Percentiles rank a stretch among this genome's conserved stretches.
Conservation (phyloP, 2,113 vertebrate species). For the Phocoena phocoena region DNA sequence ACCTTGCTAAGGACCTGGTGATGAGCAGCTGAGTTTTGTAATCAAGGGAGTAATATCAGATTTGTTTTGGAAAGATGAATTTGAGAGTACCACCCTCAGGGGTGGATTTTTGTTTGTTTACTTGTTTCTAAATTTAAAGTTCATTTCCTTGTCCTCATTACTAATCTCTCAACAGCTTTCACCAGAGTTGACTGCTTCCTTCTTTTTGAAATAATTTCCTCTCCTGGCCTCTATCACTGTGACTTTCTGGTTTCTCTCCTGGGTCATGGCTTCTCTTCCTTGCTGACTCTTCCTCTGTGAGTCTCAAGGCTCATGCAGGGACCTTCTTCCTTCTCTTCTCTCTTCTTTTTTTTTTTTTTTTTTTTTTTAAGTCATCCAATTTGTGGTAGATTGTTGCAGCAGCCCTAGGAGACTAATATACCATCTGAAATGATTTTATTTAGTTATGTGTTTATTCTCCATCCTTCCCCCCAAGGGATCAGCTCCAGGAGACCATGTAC, state of each 20-base stretch:
- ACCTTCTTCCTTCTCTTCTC: background rate
- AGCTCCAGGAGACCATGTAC: no score
- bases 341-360: background rate
- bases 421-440: no score
- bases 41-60: background rate
- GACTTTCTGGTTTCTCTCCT: background rate
- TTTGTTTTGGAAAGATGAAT: constrained; percentile 3
- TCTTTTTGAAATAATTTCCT: background rate
- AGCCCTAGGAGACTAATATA: no score
- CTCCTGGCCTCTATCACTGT: background rate
- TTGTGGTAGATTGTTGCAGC: no score
- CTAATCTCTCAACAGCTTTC: background rate
- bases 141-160: background rate
- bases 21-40: background rate
- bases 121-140: background rate
- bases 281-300: background rate
- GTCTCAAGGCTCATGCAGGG: background rate
- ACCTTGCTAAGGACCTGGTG: background rate
- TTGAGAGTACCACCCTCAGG: background rate
- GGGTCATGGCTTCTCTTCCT: background rate
- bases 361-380: no score
- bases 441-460: no score
- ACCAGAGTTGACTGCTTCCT: background rate
- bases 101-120: background rate
- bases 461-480: no score